phyloP scores from a whole-genome alignment of 35 echinoderm and acorn worm genomes.

The Heliocidaris tuberculata region DNA sequence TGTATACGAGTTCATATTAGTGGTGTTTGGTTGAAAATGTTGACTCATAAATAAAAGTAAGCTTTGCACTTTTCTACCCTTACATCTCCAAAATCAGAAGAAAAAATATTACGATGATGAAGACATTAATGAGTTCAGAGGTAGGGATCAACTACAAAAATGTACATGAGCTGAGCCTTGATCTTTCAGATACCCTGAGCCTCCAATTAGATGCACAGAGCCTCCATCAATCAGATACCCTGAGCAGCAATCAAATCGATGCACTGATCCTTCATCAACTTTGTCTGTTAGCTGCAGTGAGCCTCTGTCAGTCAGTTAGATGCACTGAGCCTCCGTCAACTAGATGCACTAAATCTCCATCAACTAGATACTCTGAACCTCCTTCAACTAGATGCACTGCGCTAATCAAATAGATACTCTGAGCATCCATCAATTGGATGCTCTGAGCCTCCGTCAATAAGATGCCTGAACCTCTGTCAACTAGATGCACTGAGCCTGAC shows the following conservation, averaged over 20 bases:
- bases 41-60: neutral
- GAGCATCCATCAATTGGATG: neutral
- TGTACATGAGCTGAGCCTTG: neutral
- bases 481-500: neutral
- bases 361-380: neutral
- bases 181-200: neutral
- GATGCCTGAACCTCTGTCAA: neutral
- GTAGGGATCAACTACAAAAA: neutral
- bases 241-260: neutral
- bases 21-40: neutral
- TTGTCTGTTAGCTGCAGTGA: neutral
- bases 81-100: neutral
- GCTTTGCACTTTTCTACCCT: neutral
- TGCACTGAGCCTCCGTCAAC: neutral
- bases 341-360: neutral
- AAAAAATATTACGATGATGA: neutral
- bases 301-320: neutral
- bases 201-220: neutral
- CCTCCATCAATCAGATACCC: neutral
- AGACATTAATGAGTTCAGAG: neutral
- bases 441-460: neutral
- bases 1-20: neutral
- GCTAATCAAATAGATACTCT: too few relatives aligned
- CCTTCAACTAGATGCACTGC: neutral
- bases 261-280: too few relatives aligned